A percentile compares a stretch with the other conserved stretches of the same genome.
Evolutionary conservation across 2,797 vertebrate genomes (phyloP).

Genomic region (Vultur gryphus): DNA sequence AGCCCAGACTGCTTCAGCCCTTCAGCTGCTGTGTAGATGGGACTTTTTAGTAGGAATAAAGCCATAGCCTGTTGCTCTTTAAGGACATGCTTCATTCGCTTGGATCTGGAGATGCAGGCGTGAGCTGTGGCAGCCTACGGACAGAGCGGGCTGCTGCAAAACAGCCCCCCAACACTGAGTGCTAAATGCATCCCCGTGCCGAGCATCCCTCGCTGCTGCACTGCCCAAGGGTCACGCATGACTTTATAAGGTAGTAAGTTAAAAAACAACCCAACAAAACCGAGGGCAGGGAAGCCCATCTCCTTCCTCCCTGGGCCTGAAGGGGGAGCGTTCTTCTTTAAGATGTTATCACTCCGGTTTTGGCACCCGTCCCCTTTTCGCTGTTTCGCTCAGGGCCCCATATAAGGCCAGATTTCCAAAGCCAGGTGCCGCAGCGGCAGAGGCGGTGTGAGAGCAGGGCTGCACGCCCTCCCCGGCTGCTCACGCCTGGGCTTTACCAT

Average conservation of each 20-base stretch:
- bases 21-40: accelerated
- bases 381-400: conserved; percentile 50
- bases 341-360: background rate
- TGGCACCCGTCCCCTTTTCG: background rate
- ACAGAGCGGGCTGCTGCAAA: background rate
- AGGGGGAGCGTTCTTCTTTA: conserved; percentile 53
- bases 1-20: background rate
- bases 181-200: accelerated
- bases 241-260: conserved; percentile 3
- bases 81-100: accelerated
- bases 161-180: accelerated
- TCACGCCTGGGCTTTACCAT: background rate
- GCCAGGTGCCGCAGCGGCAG: conserved; percentile 47
- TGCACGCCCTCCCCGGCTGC: accelerated
- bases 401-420: conserved; percentile 61
- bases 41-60: background rate
- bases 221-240: background rate
- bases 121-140: background rate
- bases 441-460: background rate
- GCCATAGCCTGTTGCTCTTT: background rate
- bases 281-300: background rate
- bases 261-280: background rate
- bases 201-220: background rate
- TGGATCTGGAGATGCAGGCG: background rate
- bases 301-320: conserved; percentile 13